Evolutionary conservation across 2,113 vertebrate species (phyloP), one percentile per base, ranked within the genome.

Genomic region (Cyanoliseus patagonus): DNA sequence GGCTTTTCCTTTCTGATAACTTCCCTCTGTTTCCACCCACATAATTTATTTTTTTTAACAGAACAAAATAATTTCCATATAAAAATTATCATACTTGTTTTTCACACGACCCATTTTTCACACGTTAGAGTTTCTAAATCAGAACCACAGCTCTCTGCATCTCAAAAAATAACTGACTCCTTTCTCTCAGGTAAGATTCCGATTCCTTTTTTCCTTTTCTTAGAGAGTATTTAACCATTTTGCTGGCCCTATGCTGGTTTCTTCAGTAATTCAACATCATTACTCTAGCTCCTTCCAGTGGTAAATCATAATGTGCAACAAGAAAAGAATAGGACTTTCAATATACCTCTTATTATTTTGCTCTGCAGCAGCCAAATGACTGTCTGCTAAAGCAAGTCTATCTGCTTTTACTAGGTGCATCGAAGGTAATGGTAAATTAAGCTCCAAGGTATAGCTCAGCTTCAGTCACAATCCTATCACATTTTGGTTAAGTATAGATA

Each of bases 201-300:
- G 23, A 81, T 53, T 80, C 72, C 33, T 80, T 91, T 94, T 83
- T 90, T 75, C 30, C 22, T 89, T 80, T 81, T 28, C 66, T 91
- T 69, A 61, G 25, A 75, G 49, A 84, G 30, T 94, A 90, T 97
- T 97, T 97, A 97, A 96, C 94, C 82, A 90, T 94, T 73, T 55
- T 75, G 80, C 91, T 83, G 84, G 46, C 51, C 53, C 59, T 53
- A 17, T 73, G 47, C 57, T 41, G 47, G 31, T 64, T 76, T 74
- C 77, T 90, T 88, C 88, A 83, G 92, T 77, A 95, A 96, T 94
- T 94, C 97, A 97, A 97, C 82, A 96, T 94, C 97, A 98, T 98
- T 97, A 97, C 98, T 98, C 97, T 97, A 97, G 98, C 98, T 98
- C 98, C 98, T 98, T 98, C 98, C 97, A 98, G 98, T 98, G 98